A percentile compares a stretch with the other conserved stretches of the same genome.
phyloP scores from a whole-genome alignment of 2,113 vertebrate species.

The Conger conger region DNA sequence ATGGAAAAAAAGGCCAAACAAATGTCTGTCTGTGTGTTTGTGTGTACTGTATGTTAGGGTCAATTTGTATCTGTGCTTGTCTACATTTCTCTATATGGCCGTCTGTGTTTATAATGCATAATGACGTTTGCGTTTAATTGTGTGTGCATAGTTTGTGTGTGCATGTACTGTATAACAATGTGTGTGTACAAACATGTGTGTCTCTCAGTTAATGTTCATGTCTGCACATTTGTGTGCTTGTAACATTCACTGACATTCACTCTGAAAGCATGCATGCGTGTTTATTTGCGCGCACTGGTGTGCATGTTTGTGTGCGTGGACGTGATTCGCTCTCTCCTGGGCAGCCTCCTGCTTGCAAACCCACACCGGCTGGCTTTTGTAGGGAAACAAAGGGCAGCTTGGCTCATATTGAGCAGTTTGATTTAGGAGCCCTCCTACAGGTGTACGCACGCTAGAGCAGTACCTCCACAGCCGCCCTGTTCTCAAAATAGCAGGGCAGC shows the following conservation, averaged over 20 bases:
- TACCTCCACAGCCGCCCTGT: slow-evolving; percentile 65
- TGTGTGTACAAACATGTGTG: background rate
- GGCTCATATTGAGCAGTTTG: slow-evolving; percentile 57
- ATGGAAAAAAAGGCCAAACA: too few species aligned
- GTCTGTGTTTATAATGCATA: background rate
- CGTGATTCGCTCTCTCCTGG: background rate
- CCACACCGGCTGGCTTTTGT: slow-evolving; percentile 28
- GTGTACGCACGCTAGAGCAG: slow-evolving; percentile 47
- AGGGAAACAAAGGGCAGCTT: slow-evolving; percentile 55
- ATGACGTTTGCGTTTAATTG: background rate
- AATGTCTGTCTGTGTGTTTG: too few species aligned
- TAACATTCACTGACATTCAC: background rate
- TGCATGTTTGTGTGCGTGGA: background rate
- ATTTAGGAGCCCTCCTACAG: slow-evolving; percentile 63
- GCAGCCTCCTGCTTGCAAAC: slow-evolving; percentile 13
- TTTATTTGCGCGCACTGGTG: background rate
- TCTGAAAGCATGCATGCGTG: background rate
- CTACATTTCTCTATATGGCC: background rate
- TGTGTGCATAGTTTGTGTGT: background rate
- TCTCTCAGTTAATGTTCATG: background rate
- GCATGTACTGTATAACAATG: background rate
- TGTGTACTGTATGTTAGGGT: background rate
- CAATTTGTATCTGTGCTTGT: background rate
- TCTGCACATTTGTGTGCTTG: background rate
- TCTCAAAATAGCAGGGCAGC: slow-evolving; percentile 66